Percentiles rank a stretch among this genome's conserved stretches.
These are phyloP conservation scores for Ooceraea biroi DNA, from an alignment of 1,140 invertebrate species.

Conservation along the genomic window DNA sequence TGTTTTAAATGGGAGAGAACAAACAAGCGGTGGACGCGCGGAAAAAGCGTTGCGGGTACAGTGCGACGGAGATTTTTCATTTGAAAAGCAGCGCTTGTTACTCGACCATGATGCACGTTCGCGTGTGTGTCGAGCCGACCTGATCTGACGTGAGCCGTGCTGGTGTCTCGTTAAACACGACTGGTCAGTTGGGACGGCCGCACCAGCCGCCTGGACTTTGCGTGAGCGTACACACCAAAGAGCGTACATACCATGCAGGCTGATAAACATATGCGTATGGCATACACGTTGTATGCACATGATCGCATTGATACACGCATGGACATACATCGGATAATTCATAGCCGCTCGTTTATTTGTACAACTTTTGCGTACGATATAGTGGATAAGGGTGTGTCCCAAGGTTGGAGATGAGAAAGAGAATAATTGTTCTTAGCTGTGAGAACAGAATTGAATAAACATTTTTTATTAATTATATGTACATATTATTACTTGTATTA, in stretches of 20 bases:
- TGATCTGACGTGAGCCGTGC: slow-evolving; percentile 50
- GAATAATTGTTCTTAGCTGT: not conserved
- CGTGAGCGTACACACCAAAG: slow-evolving; percentile 20
- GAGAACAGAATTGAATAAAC: slow-evolving; percentile 14
- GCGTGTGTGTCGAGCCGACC: slow-evolving; percentile 35
- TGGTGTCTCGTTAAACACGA: slow-evolving; percentile 60
- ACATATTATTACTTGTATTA: no score
- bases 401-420: not conserved
- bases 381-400: slow-evolving; percentile 25
- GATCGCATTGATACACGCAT: not conserved
- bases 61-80: slow-evolving; percentile 51
- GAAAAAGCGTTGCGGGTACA: slow-evolving; percentile 16
- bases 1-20: slow-evolving; percentile 38
- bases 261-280: slow-evolving; percentile 46
- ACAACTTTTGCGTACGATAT: slow-evolving; percentile 38
- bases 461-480: no score
- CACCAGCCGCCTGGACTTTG: slow-evolving; percentile 41
- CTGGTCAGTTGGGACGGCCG: not conserved
- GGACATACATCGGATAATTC: slow-evolving; percentile 31
- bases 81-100: slow-evolving; percentile 57
- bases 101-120: slow-evolving; percentile 38
- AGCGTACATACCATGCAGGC: slow-evolving; percentile 1
- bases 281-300: not conserved
- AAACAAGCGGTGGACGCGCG: slow-evolving; percentile 18
- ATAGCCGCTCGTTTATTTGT: slow-evolving; percentile 31